A percentile compares a stretch with the other conserved stretches of the same genome.
Conservation (phyloP, 2,888 invertebrate species). For the Andrena marginata region DNA sequence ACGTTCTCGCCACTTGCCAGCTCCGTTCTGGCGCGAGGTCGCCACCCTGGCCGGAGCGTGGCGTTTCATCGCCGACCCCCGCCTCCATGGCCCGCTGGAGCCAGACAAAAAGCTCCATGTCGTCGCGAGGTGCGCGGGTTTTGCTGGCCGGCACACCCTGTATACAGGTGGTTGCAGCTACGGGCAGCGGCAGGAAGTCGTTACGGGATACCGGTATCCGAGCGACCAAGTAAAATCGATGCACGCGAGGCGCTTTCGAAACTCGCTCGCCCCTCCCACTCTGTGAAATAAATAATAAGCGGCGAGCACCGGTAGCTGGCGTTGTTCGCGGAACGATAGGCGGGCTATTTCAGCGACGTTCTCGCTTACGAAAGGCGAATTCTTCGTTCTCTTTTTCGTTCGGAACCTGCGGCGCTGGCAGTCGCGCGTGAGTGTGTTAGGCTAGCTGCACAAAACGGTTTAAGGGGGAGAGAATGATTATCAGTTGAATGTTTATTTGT, state of each 20-base stretch:
- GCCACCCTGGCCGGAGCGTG: not conserved
- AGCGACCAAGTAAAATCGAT: slow-evolving; percentile 51
- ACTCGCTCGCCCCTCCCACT: slow-evolving; percentile 50
- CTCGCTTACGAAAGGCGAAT: not conserved
- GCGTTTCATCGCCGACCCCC: not conserved
- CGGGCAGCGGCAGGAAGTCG: slow-evolving; percentile 43
- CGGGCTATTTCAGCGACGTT: not conserved
- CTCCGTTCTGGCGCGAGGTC: not conserved
- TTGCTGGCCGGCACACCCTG: slow-evolving; percentile 28
- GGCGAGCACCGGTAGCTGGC: slow-evolving; percentile 4
- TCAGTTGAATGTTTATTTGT: too few relatives aligned
- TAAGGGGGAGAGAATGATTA: too few relatives aligned
- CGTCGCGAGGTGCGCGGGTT: not conserved
- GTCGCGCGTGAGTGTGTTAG: too few relatives aligned
- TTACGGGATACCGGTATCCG: slow-evolving; percentile 53
- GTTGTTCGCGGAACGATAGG: slow-evolving; percentile 1
- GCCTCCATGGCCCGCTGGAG: not conserved
- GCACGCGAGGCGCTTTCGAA: slow-evolving; percentile 58
- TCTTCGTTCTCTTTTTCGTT: not conserved
- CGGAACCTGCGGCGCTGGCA: too few relatives aligned
- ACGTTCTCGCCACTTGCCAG: not conserved
- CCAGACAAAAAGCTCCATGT: not conserved
- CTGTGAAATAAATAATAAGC: slow-evolving; percentile 47
- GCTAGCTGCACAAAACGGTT: too few relatives aligned
- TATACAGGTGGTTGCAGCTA: slow-evolving; percentile 28